These are phyloP conservation scores for Dendroctonus ponderosae DNA, from an alignment of 1,140 invertebrate species.

Conservation along the genomic window DNA sequence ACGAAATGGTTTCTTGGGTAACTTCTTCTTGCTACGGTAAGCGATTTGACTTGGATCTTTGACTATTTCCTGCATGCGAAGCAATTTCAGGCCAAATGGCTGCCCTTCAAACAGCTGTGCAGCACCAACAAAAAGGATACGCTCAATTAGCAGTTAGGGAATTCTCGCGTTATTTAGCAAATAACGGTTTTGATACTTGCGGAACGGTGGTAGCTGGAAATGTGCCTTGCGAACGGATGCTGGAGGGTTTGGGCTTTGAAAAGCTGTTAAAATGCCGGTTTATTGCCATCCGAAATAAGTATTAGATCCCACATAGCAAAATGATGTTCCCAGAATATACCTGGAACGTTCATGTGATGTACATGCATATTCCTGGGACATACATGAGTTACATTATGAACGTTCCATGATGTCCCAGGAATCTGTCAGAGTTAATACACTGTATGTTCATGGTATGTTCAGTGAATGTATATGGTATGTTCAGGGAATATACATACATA, in stretches of 20 bases:
- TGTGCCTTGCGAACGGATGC: neutral
- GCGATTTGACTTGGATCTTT: neutral
- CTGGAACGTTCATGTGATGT: too few species aligned
- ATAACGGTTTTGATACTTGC: conserved; percentile 13
- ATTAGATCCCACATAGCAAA: neutral
- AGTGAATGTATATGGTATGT: too few species aligned
- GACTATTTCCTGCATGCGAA: neutral
- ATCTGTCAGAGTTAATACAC: too few species aligned
- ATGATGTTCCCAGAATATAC: too few species aligned
- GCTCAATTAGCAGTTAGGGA: neutral
- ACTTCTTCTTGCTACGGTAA: conserved; percentile 9
- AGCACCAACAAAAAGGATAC: conserved; percentile 12
- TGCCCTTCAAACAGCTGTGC: conserved; percentile 8
- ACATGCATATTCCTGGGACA: too few species aligned
- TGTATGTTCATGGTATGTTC: too few species aligned
- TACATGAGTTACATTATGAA: too few species aligned
- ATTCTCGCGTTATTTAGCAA: conserved; percentile 6
- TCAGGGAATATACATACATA: too few species aligned
- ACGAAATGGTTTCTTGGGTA: conserved; percentile 15
- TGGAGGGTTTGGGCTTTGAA: conserved; percentile 11
- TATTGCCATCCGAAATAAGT: conserved; percentile 7
- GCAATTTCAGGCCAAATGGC: conserved; percentile 8
- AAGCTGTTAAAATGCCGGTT: conserved; percentile 1
- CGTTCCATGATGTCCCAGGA: too few species aligned
- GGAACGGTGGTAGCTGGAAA: conserved; percentile 4